Base-by-base conservation (phyloP, 2,797 vertebrate species). In the Cyprinodon diabolis region DNA sequence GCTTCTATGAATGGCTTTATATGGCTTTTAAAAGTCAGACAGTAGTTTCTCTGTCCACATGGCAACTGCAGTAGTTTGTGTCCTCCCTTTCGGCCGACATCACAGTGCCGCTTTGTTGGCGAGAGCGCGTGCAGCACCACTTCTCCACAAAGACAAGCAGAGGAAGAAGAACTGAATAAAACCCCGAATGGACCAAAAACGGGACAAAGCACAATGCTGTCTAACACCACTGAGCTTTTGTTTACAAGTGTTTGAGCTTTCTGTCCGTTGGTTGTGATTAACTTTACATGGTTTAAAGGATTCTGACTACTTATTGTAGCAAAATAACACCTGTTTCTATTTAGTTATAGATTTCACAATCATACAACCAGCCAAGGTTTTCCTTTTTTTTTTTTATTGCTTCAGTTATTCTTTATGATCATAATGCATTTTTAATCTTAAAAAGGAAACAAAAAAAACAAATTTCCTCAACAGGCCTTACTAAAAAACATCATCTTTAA, bases 51-150 rank as follows among this genome's bases (percentile, higher is more conserved):
- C 87, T 91, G 87, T 91, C 74, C 77, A 55, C 56, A 17, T 48
- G 60, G 79, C 84, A 80, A 48, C 83, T 84, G 83, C 84, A 79
- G 87, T 85, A 80, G 88, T 89, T 87, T 83, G 72, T 86, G 84
- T 89, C 81, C 84, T 87, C 80, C 87, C 78, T 21, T 71, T 74
- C 76, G 83, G 84, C 78, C 66, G 15, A 74, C 79, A 86, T 77
- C 79, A 89, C 87, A 91, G 83, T 82, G 25, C 70, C n/a, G 81
- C 87, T 89, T 89, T 91, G 88, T 92, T 81, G 25, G 55, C 73
- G 75, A 72, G 74, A 80, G 72, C 78, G 37, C 74, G 79, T 72
- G 80, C 84, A 75, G 51, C 10, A 8, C 52, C 66, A 68, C 76
- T 82, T 87, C 75, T 85, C 79, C 78, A 83, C 86, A 84, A 84